These are phyloP conservation scores for Berghia stephanieae DNA, from an alignment of 1,140 invertebrate species.

Conservation along the genomic window DNA sequence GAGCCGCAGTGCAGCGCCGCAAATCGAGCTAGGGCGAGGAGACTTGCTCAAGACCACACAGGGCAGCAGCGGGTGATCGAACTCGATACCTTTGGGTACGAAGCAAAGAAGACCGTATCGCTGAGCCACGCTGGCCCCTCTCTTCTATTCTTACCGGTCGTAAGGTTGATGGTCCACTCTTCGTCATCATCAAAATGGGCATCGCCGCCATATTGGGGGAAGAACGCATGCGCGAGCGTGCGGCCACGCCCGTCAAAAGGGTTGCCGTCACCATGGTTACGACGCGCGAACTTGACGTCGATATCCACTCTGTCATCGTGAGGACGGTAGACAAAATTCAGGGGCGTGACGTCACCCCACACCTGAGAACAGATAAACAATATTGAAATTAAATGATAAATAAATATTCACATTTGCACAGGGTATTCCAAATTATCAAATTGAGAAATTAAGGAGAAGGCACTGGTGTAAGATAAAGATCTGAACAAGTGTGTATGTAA, in stretches of 20 bases:
- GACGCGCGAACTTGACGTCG: constrained; percentile 54
- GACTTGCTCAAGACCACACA: too few species aligned
- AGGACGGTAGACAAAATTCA: constrained; percentile 46
- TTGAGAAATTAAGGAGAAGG: too few species aligned
- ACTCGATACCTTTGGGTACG: too few species aligned
- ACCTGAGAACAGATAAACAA: constrained; percentile 39
- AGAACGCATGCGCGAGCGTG: constrained; percentile 66
- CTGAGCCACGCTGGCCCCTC: too few species aligned
- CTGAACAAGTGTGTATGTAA: too few species aligned
- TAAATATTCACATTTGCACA: not conserved
- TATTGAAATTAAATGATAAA: not conserved
- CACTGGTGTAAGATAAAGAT: too few species aligned
- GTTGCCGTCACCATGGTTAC: constrained; percentile 59
- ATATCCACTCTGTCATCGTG: constrained; percentile 51
- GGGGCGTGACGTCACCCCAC: constrained; percentile 57
- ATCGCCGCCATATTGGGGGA: constrained; percentile 80
- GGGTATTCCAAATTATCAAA: too few species aligned
- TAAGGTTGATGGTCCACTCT: constrained; percentile 57
- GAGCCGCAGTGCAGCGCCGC: too few species aligned
- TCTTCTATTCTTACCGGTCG: constrained; percentile 44
- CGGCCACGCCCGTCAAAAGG: constrained; percentile 64
- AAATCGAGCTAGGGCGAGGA: too few species aligned
- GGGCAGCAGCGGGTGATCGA: too few species aligned
- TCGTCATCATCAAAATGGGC: constrained; percentile 68
- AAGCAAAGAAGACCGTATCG: too few species aligned